Base-by-base conservation (phyloP, 1,140 invertebrate species). In the Palaemon carinicauda region DNA sequence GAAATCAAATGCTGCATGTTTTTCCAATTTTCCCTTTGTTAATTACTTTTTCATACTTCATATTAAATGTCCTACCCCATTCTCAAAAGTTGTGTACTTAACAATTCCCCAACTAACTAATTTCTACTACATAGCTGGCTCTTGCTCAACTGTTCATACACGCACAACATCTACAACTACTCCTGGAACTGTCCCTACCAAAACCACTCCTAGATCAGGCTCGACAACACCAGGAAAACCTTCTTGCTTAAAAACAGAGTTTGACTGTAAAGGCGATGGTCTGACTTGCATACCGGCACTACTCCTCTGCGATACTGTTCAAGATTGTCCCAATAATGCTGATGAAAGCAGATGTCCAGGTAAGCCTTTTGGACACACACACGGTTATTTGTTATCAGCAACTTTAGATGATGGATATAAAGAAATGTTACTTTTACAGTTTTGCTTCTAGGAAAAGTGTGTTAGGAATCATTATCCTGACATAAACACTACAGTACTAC, bases 271-370 rank as follows among this genome's bases (percentile, higher is more conserved):
- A 24, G 85, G 81, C 53, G 21, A 3, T 29, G 31, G 17, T 12
- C 9, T 52, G 12, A 82, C 85, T 69, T 92, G 91, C 86, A 90
- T 92, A 54, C 89, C 89, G n/a, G 65, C 73, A 15, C 52, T 65
- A 7, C 89, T 90, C 73, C 88, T 89, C 21, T 92, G 91, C 86
- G 91, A 91, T 87, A 83, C 86, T 65, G 86, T 90, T 51, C 89
- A 89, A 82, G 91, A 91, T 83, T 91, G 91, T 87, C 74, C 87
- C 27, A 93, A 91, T 89, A 71, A 87, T 27, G 53, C 52, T 77
- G 90, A 90, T 79, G 90, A 92, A 87, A 89, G 90, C 0, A 1
- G 69, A 14, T 87, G 85, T 51, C 85, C 85, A 51, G 85, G 85
- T 87, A 78, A 50, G 19, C 41, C 41, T 41, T 41, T 41, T 41